Percentiles rank a stretch among this genome's conserved stretches.
These are phyloP conservation scores for Chinchilla lanigera DNA, from an alignment of 2,113 vertebrate genomes.

Conservation along the genomic window DNA sequence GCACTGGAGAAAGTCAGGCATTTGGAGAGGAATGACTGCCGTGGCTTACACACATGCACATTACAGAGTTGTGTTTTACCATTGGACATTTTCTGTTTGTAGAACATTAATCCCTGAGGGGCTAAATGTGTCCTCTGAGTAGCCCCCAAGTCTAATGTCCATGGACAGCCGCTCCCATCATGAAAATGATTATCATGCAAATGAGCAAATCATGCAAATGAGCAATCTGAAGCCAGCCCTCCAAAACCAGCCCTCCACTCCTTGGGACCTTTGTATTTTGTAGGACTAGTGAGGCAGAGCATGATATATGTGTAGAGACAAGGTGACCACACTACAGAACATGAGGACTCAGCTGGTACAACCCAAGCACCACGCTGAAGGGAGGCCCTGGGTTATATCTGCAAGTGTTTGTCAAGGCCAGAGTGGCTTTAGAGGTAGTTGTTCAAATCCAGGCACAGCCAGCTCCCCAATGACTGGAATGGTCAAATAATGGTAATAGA, in stretches of 20 bases:
- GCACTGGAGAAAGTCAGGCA: neutral
- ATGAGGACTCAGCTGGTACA: neutral
- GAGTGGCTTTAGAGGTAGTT: neutral
- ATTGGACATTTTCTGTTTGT: neutral
- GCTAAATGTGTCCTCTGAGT: neutral
- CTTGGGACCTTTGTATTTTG: neutral
- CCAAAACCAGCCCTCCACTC: neutral
- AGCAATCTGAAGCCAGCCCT: neutral
- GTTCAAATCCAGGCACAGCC: neutral
- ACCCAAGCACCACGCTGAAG: neutral
- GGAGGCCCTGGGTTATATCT: neutral
- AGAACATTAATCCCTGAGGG: neutral
- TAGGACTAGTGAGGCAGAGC: neutral
- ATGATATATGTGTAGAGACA: neutral
- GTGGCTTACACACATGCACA: neutral
- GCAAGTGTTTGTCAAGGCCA: neutral
- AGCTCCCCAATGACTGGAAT: neutral
- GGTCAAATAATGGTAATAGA: neutral
- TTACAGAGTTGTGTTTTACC: neutral
- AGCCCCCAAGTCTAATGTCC: neutral
- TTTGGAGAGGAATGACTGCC: neutral
- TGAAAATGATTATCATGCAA: neutral
- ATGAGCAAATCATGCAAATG: neutral
- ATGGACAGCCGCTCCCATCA: neutral
- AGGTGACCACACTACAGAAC: neutral